Base-by-base conservation (phyloP, 1,140 invertebrate genomes). In the Heliconius nattereri region DNA sequence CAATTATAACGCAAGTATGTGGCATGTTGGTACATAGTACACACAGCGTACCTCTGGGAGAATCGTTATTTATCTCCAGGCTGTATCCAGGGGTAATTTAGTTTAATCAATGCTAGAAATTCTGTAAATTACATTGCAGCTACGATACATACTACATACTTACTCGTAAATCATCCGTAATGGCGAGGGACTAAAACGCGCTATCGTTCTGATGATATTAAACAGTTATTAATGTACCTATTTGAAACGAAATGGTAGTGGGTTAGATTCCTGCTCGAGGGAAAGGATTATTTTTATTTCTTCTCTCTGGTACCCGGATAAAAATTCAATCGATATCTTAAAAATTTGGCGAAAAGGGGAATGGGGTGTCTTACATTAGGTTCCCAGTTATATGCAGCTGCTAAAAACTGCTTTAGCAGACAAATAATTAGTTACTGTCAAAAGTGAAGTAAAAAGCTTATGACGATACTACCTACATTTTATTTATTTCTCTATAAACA, bases 101-200 rank as follows among this genome's bases (percentile, higher is more conserved):
- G 66, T 71, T 71, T 71, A 77, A 77, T 77, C 76, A 72, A 52
- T n/a, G 49, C 70, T 71, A 77, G 70, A 66, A 66, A 77, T 77
- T 49, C 37, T 71, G 37, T 71, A 71, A 71, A 77, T 66, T 77
- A 49, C 29, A 29, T 45, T 54, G 70, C 76, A 77, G 76, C 16
- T 72, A 77, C 57, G 23, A 11, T 37, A 66, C 57, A 23, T 57
- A 57, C 54, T 57, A 66, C 49, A 52, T 52, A 52, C 1, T 7
- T 52, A 52, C 19, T 7, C 40, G 19, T 74, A 74, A 74, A 74
- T 74, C 73, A 74, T 52, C 54, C 7, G 19, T 54, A 11, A 45
- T 73, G 11, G 23, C 40, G 9, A 23, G 23, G 26, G 23, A 16
- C 7, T 9, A 23, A 66, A 66, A 29, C 13, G 13, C 23, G 60